Percentiles rank a stretch among this genome's conserved stretches.
phyloP scores from a whole-genome alignment of 2,888 invertebrate genomes.

The Ditula angustiorana region DNA sequence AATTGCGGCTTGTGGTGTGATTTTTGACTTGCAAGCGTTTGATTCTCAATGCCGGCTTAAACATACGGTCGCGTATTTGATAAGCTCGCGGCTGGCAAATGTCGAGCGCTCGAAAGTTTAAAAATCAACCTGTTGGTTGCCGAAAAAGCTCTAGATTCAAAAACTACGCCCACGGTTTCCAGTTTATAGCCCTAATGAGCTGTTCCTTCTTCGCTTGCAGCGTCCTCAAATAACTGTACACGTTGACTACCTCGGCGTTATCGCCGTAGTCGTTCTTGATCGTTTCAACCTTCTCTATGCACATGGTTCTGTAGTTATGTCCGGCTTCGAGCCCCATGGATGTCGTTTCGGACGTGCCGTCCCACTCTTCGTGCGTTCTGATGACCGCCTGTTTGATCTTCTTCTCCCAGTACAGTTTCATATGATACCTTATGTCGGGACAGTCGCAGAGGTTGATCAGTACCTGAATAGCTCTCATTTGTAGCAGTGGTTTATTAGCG shows the following conservation, averaged over 20 bases:
- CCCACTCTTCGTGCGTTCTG: conserved; percentile 69
- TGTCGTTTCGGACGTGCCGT: conserved; percentile 66
- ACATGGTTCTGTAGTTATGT: conserved; percentile 72
- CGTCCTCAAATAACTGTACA: conserved; percentile 65
- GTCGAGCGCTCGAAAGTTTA: too few relatives aligned
- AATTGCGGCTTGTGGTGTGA: too few relatives aligned
- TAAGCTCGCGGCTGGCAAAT: too few relatives aligned
- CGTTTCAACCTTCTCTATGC: conserved; percentile 66
- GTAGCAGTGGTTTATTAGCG: conserved; percentile 64
- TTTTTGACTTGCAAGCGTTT: too few relatives aligned
- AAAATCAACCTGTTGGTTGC: too few relatives aligned
- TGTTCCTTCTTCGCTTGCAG: conserved; percentile 57
- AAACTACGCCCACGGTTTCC: conserved; percentile 46
- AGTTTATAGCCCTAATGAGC: conserved; percentile 65
- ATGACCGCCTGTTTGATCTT: conserved; percentile 57
- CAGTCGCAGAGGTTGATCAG: conserved; percentile 75
- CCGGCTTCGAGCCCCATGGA: conserved; percentile 65
- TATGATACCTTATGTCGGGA: conserved; percentile 67
- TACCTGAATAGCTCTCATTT: conserved; percentile 66
- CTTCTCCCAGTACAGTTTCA: conserved; percentile 61
- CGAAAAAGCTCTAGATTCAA: too few relatives aligned
- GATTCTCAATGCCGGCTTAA: too few relatives aligned
- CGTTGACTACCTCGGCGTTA: conserved; percentile 61
- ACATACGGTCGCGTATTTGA: too few relatives aligned
- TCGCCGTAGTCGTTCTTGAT: conserved; percentile 70